A percentile compares a stretch with the other conserved stretches of the same genome.
phyloP scores from a whole-genome alignment of 2,113 vertebrate species.

The Origma solitaria region DNA sequence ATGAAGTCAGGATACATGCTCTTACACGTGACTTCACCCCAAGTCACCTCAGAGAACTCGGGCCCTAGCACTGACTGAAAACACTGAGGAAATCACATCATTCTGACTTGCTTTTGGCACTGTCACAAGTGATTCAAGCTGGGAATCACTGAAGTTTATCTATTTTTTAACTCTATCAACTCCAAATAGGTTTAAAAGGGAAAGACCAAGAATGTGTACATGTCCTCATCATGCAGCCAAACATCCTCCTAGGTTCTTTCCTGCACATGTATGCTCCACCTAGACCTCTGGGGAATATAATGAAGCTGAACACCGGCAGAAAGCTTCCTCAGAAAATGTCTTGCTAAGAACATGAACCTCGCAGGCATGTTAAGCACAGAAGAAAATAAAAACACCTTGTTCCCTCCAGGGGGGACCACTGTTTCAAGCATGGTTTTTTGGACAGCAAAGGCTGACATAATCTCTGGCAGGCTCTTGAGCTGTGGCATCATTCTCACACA shows the following conservation, averaged over 20 bases:
- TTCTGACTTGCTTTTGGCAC: not conserved
- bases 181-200: not conserved
- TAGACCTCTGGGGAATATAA: not conserved
- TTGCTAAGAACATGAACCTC: not conserved
- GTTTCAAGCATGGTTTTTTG: not conserved
- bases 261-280: not conserved
- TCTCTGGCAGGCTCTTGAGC: not conserved
- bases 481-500: not conserved
- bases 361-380: not conserved
- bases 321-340: not conserved
- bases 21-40: not conserved
- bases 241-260: not conserved
- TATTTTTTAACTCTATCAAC: not conserved
- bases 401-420: not conserved
- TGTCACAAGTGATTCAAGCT: not conserved
- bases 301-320: not conserved
- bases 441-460: not conserved
- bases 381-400: not conserved
- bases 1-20: not conserved
- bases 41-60: not conserved
- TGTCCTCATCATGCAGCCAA: not conserved
- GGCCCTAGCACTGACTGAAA: not conserved
- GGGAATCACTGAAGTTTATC: not conserved
- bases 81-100: not conserved
- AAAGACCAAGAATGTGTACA: not conserved